Evolutionary conservation across 2,888 invertebrate species (phyloP), one percentile per base, ranked within the genome.

Genomic region (Caenorhabditis imperialis): DNA sequence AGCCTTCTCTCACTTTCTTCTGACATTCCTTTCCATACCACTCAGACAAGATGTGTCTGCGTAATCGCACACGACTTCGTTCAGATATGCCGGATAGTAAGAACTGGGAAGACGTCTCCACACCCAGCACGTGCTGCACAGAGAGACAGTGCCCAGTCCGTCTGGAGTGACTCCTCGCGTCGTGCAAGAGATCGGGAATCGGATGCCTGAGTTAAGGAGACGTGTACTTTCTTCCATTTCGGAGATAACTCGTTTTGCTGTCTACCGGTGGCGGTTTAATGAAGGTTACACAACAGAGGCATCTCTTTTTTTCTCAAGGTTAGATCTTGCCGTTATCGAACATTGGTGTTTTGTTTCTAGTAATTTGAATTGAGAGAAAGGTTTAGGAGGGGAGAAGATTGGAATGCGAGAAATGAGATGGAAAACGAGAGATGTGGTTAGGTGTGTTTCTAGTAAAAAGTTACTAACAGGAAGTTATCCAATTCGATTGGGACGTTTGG

Each of bases 111-210:
- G 73, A 45, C 69, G 57, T 50, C 77, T 51, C 77, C 77, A 77
- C 30, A 69, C 63, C 77, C 77, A 77, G 45, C 77, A 77, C 14
- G 73, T 61, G 45, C 61, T 71, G 58, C 77, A 77, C 30, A 77
- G 42, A 20, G 74, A 67, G 10, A 74, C 74, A 22, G 74, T 74
- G 16, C 67, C 67, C 20, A 67, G 37, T 8, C 67, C 67, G 30
- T 74, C 74, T 8, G 74, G 74, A 27, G 74, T 74, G 42, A 74
- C 30, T 42, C 74, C 74, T 10, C 67, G 61, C 25, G 74, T 67
- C 30, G 74, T 67, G 50, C 74, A 74, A 23, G 74, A 67, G 42
- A 74, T 67, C 51, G 74, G 67, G 38, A 67, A 74, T 33, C 74
- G 67, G 25, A 61, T 65, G 1, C 73, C 73, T 72, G 37, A 51